phyloP scores from a whole-genome alignment of 2,113 vertebrate genomes.

The Hyla sarda region DNA sequence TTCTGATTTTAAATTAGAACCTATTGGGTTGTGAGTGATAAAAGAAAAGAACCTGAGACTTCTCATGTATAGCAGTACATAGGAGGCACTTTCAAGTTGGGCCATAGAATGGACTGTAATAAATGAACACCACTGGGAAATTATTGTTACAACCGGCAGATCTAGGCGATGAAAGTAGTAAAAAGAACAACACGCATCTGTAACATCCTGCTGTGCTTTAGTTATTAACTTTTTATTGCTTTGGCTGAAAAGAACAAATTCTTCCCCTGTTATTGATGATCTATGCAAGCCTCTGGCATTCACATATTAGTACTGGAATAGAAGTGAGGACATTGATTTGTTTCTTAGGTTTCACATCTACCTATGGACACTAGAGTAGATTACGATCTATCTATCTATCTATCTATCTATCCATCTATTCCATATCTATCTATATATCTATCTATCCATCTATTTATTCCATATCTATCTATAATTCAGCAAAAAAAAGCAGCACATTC shows the following conservation, averaged over 20 bases:
- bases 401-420: no score
- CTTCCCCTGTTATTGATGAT: background rate
- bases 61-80: background rate
- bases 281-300: background rate
- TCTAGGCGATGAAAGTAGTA: conserved; percentile 1
- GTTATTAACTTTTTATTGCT: conserved; percentile 27
- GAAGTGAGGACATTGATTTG: no score
- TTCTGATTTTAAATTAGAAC: background rate
- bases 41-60: background rate
- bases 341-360: no score
- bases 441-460: no score
- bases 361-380: no score
- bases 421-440: no score
- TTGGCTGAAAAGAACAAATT: conserved; percentile 11
- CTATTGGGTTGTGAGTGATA: background rate
- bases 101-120: background rate
- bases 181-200: background rate
- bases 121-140: conserved; percentile 32
- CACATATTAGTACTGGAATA: background rate
- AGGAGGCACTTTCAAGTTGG: background rate
- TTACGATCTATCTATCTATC: background rate
- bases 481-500: no score
- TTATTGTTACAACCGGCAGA: background rate
- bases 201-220: conserved; percentile 27
- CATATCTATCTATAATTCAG: no score